Evolutionary conservation across 2,888 invertebrate species (phyloP), one percentile per base, ranked within the genome.

Genomic region (Frankliniella intonsa): DNA sequence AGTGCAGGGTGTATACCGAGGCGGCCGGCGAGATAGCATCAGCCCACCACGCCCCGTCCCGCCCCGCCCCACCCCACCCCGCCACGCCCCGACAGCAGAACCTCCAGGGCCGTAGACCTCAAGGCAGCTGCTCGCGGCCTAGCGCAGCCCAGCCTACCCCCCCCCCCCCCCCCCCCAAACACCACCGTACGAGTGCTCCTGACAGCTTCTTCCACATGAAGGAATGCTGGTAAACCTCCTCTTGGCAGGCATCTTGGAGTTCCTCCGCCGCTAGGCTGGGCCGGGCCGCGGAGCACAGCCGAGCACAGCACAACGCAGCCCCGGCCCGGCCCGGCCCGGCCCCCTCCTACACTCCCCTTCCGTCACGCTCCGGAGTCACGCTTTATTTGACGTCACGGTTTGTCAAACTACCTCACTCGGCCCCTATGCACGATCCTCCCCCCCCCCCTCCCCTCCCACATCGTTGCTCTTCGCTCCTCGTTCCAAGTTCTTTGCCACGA

Each of bases 171-270:
- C 51, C 51, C 51, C n/a, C n/a, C n/a, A n/a, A n/a, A n/a, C 55
- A 55, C 55, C 19, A 19, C 22, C n/a, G 69, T 69, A 22, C 69
- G 69, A 25, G 22, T 76, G 69, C 69, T 76, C 69, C 69, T 76
- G 69, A 76, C 69, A 76, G 69, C 69, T 76, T 76, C 22, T 76
- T 76, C 69, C 69, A 76, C 69, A 76, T 76, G 69, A 76, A 76
- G 69, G 69, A 76, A 76, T 76, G 69, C 69, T 76, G 69, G 69
- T 76, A 76, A 76, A 76, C 69, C 69, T 25, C 69, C 25, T 25
- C 22, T 76, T 76, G 69, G 69, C 69, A 22, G 69, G 69, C 69
- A 22, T 76, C 25, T 55, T 55, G 55, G 55, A 14, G 55, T 55
- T 14, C 55, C 55, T 10, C 17, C 38, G 38, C 38, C 38, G 38